Base-by-base conservation (phyloP, 2,113 vertebrate species). In the Corapipo altera region DNA sequence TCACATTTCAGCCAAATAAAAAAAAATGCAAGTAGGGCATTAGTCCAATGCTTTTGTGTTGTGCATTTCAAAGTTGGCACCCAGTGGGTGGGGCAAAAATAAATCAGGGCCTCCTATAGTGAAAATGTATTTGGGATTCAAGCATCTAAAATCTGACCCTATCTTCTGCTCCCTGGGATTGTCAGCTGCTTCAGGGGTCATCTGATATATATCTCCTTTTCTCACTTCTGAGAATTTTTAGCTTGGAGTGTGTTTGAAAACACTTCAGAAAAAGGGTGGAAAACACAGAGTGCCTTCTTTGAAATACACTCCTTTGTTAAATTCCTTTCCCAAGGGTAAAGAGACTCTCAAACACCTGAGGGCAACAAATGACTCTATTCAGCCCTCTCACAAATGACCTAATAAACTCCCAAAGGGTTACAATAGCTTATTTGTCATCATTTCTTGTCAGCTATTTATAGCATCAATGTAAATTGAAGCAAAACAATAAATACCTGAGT, bases 211-310 rank as follows among this genome's bases (percentile, higher is more conserved):
- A 75, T 89, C 89, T 96, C 88, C 88, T 94, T 93, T 89, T 91
- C 96, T 97, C 78, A 92, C 95, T 97, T 92, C 95, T 92, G 94
- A 97, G 92, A 79, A 51, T 73, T 95, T 95, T 95, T 79, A 92
- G 78, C 97, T 91, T 66, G 74, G 86, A 95, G 94, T 66, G 90
- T 96, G 95, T 97, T 96, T 97, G 97, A 97, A 97, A 96, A 95
- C 86, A 95, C 89, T 96, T 96, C 96, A 96, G 92, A 94, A 95
- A 95, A 96, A 95, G 90, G 82, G 88, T 91, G 87, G 95, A 92
- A 95, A 96, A 96, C 96, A 92, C n/a, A 39, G 95, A 95, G 87
- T 70, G 75, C 96, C 86, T 95, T 94, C 96, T 96, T 96, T 97
- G 96, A 97, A 96, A 97, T 90, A 89, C 74, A 85, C 87, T 95